Base-by-base conservation (phyloP, 2,888 invertebrate species). In the Ophion slaviceki region DNA sequence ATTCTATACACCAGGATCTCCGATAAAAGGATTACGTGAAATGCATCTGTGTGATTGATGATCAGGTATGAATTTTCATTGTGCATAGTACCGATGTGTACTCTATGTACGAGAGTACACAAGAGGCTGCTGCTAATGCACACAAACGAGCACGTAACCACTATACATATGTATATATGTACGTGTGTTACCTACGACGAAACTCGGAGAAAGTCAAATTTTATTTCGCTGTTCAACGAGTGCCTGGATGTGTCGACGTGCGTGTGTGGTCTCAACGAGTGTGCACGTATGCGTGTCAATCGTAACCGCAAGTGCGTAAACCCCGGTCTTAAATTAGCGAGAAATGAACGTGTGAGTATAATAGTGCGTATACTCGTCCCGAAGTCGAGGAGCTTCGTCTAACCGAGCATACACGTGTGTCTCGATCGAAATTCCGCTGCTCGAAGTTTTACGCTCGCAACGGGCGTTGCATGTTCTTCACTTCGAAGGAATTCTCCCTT, bases 141-240 rank as follows among this genome's bases (percentile, higher is more conserved):
- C 68, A 80, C 40, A 67, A 76, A 28, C n/a, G 66, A 67, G 59
- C 62, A 59, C 20, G 47, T 53, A 53, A 53, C 14, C 53, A 53
- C 14, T 53, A 4, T 53, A 53, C 68, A 28, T 70, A 10, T 66
- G n/a, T 57, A 20, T 59, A 68, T 59, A 14, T 28, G 28, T 77
- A 72, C 20, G 36, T 8, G 17, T n/a, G 61, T 77, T 72, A 70
- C 76, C 82, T 74, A 74, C 84, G 84, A 77, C 75, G 86, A 86
- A 88, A 86, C 84, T 71, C 79, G 89, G 91, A 91, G 91, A 91
- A 91, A 91, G 91, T 90, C 81, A 89, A 89, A 88, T 88, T 88
- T 87, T 84, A 87, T 89, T 88, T 89, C 86, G 85, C 86, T 70
- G 80, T 76, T 75, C 45, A 32, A n/a, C 53, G n/a, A 40, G 17